Evolutionary conservation across 2,113 vertebrate species (phyloP).

Genomic region (Albula glossodonta): DNA sequence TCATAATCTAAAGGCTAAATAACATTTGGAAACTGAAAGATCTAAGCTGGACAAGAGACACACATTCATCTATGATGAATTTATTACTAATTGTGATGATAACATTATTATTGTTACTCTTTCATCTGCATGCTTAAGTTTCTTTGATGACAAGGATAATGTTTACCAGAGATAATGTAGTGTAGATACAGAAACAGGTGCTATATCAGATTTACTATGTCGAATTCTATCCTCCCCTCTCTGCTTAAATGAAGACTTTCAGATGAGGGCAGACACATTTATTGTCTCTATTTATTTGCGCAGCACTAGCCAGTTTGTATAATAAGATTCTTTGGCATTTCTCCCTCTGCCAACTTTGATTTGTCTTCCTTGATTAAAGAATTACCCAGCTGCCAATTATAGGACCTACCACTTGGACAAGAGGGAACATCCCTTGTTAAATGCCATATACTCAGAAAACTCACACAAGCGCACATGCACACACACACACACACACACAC

Average conservation of each 20-base stretch:
- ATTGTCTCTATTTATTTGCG: conserved; percentile 16
- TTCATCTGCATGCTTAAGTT: too few relatives aligned
- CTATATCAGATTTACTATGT: not conserved
- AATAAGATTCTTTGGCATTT: not conserved
- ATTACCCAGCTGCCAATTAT: not conserved
- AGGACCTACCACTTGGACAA: not conserved
- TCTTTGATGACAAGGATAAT: too few relatives aligned
- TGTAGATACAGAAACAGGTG: not conserved
- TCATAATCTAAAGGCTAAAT: too few relatives aligned
- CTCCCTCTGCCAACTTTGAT: conserved; percentile 8
- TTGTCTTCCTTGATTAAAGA: not conserved
- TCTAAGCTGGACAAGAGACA: too few relatives aligned
- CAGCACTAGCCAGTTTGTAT: conserved; percentile 48
- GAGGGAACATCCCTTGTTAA: not conserved
- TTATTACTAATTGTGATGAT: too few relatives aligned
- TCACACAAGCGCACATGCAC: not conserved
- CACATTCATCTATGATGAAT: too few relatives aligned
- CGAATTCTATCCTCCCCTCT: too few relatives aligned
- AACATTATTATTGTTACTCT: too few relatives aligned
- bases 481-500: not conserved
- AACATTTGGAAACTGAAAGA: too few relatives aligned
- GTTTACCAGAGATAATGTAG: too few relatives aligned
- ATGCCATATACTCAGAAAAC: not conserved
- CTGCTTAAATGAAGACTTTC: too few relatives aligned
- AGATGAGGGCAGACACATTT: too few relatives aligned